A percentile compares a stretch with the other conserved stretches of the same genome.
Conservation (phyloP, 2,797 vertebrate species). For the Nyctalus aviator region DNA sequence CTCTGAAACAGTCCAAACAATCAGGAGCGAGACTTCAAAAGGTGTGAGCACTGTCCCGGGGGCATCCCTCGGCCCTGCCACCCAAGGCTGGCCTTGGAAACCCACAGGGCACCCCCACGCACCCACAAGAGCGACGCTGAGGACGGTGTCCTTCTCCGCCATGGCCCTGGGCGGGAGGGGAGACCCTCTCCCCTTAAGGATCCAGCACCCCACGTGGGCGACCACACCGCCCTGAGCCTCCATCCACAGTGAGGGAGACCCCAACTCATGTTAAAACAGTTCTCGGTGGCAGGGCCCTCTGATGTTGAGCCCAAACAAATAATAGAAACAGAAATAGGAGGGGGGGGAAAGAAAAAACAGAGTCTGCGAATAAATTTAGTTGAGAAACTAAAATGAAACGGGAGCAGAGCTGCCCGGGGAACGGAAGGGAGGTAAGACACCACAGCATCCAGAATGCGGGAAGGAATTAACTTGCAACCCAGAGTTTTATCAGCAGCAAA, state of each 20-base stretch:
- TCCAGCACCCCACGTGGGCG: background rate
- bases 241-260: background rate
- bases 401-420: background rate
- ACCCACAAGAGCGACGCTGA: background rate
- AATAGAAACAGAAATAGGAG: background rate
- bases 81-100: background rate
- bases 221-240: background rate
- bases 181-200: too few species aligned
- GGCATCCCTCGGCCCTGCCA: background rate
- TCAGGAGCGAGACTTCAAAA: constrained; percentile 22
- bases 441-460: background rate
- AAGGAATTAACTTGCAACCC: background rate
- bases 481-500: background rate
- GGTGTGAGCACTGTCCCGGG: background rate
- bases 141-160: too few species aligned
- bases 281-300: background rate
- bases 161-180: background rate
- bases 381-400: background rate
- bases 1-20: constrained; percentile 40
- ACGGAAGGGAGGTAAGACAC: background rate
- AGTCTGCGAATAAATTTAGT: background rate
- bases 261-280: background rate
- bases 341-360: background rate
- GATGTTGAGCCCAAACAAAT: background rate
- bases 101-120: background rate